phyloP scores from a whole-genome alignment of 2,888 invertebrate species.

The Stegophylla sp. region DNA sequence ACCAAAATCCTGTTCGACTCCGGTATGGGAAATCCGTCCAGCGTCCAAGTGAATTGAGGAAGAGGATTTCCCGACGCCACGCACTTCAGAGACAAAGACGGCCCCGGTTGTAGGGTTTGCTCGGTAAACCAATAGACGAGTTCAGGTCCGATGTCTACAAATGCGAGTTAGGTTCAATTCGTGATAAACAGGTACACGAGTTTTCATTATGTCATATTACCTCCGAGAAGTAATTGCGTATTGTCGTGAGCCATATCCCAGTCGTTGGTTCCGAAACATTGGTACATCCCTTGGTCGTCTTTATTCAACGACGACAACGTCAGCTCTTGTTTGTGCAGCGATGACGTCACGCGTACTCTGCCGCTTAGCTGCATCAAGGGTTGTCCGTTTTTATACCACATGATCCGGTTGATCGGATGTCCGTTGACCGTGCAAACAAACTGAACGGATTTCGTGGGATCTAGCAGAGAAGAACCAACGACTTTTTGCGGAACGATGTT shows the following conservation, averaged over 20 bases:
- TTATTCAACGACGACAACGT: constrained; percentile 65
- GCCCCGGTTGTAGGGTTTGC: constrained; percentile 89
- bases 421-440: constrained; percentile 89
- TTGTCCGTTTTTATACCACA: constrained; percentile 82
- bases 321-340: constrained; percentile 61
- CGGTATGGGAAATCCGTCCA: constrained; percentile 86
- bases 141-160: constrained; percentile 84
- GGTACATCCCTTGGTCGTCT: constrained; percentile 68
- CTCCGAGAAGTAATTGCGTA: constrained; percentile 66
- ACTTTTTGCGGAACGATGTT: constrained; percentile 42
- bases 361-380: constrained; percentile 68
- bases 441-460: constrained; percentile 72
- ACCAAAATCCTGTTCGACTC: constrained; percentile 82
- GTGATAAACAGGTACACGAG: too few relatives aligned
- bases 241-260: constrained; percentile 66
- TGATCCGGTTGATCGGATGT: constrained; percentile 79
- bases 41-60: constrained; percentile 88
- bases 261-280: constrained; percentile 67
- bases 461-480: constrained; percentile 34
- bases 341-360: constrained; percentile 62
- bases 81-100: constrained; percentile 89
- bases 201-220: too few relatives aligned
- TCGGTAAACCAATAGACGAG: constrained; percentile 90
- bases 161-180: not conserved
- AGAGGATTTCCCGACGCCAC: constrained; percentile 94